Conservation (phyloP, 1,140 invertebrate species). For the Cydia amplana region DNA sequence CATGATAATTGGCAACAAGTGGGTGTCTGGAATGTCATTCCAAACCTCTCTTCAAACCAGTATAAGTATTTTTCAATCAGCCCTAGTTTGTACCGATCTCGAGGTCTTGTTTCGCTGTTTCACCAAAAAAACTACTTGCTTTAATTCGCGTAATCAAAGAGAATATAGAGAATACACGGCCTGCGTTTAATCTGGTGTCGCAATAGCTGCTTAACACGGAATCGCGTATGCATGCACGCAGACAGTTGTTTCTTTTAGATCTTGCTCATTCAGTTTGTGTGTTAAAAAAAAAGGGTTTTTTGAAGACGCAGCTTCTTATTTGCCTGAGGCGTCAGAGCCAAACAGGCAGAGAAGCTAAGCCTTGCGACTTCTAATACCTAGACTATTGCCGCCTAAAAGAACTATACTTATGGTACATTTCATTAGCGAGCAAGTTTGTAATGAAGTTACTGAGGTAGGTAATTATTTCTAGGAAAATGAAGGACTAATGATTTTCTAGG, state of each 20-base stretch:
- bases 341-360: too few relatives aligned
- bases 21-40: background rate
- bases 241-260: background rate
- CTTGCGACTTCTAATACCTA: too few relatives aligned
- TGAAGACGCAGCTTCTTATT: background rate
- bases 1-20: slow-evolving; percentile 18
- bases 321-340: too few relatives aligned
- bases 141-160: background rate
- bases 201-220: slow-evolving; percentile 10
- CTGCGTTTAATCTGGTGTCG: slow-evolving; percentile 6
- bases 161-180: background rate
- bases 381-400: too few relatives aligned
- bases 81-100: background rate
- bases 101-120: background rate
- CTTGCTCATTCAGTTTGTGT: background rate
- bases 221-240: slow-evolving; percentile 1
- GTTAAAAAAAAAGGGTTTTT: background rate
- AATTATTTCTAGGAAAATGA: too few relatives aligned
- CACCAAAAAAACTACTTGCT: too few relatives aligned
- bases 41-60: background rate
- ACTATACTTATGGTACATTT: too few relatives aligned
- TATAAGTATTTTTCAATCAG: background rate
- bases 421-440: too few relatives aligned
- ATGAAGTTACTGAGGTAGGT: too few relatives aligned
- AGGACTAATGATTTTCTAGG: too few relatives aligned